These are phyloP conservation scores for Macrophya alboannulata DNA, from an alignment of 2,888 invertebrate genomes.

Conservation along the genomic window DNA sequence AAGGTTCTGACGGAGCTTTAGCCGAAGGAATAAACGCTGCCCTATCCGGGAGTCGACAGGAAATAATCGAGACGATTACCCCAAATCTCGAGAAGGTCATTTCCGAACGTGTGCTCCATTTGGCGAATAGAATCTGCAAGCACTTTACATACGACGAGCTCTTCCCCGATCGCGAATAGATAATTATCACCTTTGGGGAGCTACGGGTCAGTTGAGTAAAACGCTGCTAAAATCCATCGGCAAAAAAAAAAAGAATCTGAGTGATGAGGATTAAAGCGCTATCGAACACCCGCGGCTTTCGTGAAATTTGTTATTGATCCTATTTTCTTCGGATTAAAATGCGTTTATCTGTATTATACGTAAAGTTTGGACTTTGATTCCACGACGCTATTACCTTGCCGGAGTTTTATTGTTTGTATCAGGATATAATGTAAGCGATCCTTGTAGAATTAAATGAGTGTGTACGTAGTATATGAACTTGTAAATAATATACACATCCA, in stretches of 20 bases:
- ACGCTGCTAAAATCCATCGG: neutral
- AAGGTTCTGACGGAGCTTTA: slow-evolving; percentile 64
- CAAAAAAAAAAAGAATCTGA: neutral
- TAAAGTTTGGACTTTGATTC: neutral
- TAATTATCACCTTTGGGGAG: too few relatives aligned
- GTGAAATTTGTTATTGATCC: neutral
- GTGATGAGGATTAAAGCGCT: neutral
- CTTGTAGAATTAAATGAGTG: neutral
- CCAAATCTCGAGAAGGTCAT: slow-evolving; percentile 76
- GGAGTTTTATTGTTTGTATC: neutral
- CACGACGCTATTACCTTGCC: neutral
- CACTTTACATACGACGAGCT: slow-evolving; percentile 76
- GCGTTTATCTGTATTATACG: neutral
- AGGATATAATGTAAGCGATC: neutral
- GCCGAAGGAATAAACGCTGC: slow-evolving; percentile 67
- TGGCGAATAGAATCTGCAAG: slow-evolving; percentile 74
- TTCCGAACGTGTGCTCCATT: slow-evolving; percentile 68
- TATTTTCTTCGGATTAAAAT: neutral
- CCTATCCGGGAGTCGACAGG: slow-evolving; percentile 70
- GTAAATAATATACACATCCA: slow-evolving; percentile 13
- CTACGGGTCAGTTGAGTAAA: neutral
- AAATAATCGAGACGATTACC: slow-evolving; percentile 72
- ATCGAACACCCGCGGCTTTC: neutral
- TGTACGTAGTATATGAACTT: slow-evolving; percentile 14
- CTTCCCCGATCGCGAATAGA: slow-evolving; percentile 73